phyloP scores from a whole-genome alignment of 1,140 invertebrate species.

The Caenorhabditis tropicalis region DNA sequence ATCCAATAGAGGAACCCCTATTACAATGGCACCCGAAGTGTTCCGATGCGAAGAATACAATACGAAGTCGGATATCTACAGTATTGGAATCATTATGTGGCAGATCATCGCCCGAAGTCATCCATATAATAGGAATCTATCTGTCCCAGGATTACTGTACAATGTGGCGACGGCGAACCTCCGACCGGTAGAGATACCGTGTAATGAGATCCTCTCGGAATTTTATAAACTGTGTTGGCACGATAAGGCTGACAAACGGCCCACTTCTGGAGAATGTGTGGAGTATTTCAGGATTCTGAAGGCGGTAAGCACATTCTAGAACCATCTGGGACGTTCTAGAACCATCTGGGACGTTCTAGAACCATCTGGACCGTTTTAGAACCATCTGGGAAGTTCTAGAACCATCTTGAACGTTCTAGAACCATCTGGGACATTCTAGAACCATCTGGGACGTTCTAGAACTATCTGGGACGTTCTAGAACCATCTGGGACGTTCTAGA shows the following conservation, averaged over 20 bases:
- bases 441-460: too few species aligned
- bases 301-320: background rate
- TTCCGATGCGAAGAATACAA: constrained; percentile 37
- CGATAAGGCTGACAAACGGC: background rate
- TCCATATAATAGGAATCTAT: background rate
- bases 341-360: too few species aligned
- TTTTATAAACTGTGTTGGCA: constrained; percentile 52
- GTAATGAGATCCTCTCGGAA: constrained; percentile 27
- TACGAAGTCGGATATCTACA: constrained; percentile 49
- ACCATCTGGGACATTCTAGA: too few species aligned
- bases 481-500: too few species aligned
- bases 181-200: constrained; percentile 23
- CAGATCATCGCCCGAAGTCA: constrained; percentile 45
- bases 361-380: too few species aligned
- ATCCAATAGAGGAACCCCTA: constrained; percentile 45
- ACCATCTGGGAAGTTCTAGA: too few species aligned
- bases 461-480: too few species aligned
- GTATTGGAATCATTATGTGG: constrained; percentile 53
- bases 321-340: too few species aligned
- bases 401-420: too few species aligned
- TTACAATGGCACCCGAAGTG: constrained; percentile 52
- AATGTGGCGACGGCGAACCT: constrained; percentile 23
- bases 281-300: constrained; percentile 37
- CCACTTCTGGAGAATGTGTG: background rate
- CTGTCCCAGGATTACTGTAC: constrained; percentile 11